phyloP scores from a whole-genome alignment of 2,888 invertebrate genomes.

The Selenia dentaria region DNA sequence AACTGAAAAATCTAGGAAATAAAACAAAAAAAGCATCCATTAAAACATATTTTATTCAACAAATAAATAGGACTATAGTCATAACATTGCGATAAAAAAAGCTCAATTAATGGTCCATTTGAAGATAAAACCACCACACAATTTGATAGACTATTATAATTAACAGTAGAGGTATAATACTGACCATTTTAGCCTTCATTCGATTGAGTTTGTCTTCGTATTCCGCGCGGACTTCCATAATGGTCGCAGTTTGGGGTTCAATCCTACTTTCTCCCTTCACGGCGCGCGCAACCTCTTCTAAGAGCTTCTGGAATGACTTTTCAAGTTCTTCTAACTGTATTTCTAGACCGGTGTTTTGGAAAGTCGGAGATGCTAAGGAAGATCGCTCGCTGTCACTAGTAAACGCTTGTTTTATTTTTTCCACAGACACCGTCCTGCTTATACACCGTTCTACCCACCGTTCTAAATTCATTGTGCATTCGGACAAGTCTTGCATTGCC shows the following conservation, averaged over 20 bases:
- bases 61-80: slow-evolving; percentile 56
- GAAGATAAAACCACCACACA: slow-evolving; percentile 78
- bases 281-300: slow-evolving; percentile 62
- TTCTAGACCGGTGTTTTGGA: slow-evolving; percentile 67
- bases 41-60: slow-evolving; percentile 65
- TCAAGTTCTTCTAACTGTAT: slow-evolving; percentile 71
- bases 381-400: slow-evolving; percentile 54
- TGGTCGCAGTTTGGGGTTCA: slow-evolving; percentile 56
- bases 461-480: slow-evolving; percentile 67
- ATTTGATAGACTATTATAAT: slow-evolving; percentile 77
- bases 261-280: slow-evolving; percentile 54
- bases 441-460: slow-evolving; percentile 72
- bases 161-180: slow-evolving; percentile 76
- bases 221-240: slow-evolving; percentile 85
- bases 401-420: slow-evolving; percentile 72
- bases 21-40: slow-evolving; percentile 68
- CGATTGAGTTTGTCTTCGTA: slow-evolving; percentile 90
- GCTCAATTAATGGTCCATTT: slow-evolving; percentile 62
- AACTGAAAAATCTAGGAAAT: slow-evolving; percentile 58
- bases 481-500: slow-evolving; percentile 68
- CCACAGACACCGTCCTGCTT: slow-evolving; percentile 57
- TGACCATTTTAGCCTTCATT: slow-evolving; percentile 93
- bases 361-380: slow-evolving; percentile 51
- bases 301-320: slow-evolving; percentile 67
- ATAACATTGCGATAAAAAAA: slow-evolving; percentile 32